Base-by-base conservation (phyloP, 2,113 vertebrate genomes). In the Porphyrio hochstetteri region DNA sequence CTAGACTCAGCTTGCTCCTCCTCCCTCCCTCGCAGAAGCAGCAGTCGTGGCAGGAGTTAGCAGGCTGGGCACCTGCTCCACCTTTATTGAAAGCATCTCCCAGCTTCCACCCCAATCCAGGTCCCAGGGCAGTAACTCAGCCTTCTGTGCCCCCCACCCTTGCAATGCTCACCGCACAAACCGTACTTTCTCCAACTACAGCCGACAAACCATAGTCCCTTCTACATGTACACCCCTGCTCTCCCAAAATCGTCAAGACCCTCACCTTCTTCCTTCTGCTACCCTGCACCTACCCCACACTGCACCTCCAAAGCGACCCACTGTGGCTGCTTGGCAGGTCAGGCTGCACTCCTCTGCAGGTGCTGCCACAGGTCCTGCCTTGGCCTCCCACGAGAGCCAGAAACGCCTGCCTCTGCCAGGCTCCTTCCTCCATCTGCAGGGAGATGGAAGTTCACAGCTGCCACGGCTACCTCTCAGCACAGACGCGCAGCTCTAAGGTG, bases 391-490 rank as follows among this genome's bases (percentile, higher is more conserved):
- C 36, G 33, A 59, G 21, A 80, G 46, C 21, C 52, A 38, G n/a
- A 25, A 72, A 28, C 25, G 11, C 11, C 25, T 21, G 29, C 24
- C 35, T 44, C 78, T 0, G 0, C 38, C 48, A 75, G 50, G 19
- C 44, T 46, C 44, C 44, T 46, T 46, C 44, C 44, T 46, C 44
- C 44, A 18, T 38, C 50, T n/a, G 68, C 74, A 40, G 25, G 21
- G 28, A 24, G 42, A 48, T 18, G 42, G 44, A 75, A 80, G 21
- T 13, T 16, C 25, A 56, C 13, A 42, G 44, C 12, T 42, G 36
- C 61, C 50, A 33, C 25, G 1, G 1, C 18, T 18, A 42, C 55
- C 0, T 0, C 36, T 3, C 20, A 31, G 65, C 20, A 68, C 0
- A 10, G 46, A 25, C 31, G 28, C 48, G 18, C 1, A 3, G 33